Evolutionary conservation across 2,888 invertebrate species (phyloP).

Genomic region (Lymantria dispar): DNA sequence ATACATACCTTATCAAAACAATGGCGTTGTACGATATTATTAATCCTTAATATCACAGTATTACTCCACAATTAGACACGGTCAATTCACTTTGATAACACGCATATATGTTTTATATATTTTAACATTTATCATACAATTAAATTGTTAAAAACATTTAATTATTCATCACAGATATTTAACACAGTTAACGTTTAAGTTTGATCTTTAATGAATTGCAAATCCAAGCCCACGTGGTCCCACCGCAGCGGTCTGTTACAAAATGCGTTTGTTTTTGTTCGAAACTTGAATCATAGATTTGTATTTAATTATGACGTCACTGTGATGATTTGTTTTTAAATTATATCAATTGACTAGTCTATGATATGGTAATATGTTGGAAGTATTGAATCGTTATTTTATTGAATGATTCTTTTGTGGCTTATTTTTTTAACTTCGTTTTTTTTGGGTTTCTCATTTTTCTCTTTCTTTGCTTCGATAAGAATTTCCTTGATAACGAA

Average conservation of each 20-base stretch:
- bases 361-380: too few relatives aligned
- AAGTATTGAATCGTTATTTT: too few relatives aligned
- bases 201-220: slow-evolving; percentile 20
- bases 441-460: too few relatives aligned
- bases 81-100: not conserved
- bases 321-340: not conserved
- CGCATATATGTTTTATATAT: not conserved
- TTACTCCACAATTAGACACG: slow-evolving; percentile 2
- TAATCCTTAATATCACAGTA: not conserved
- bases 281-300: slow-evolving; percentile 1
- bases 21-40: not conserved
- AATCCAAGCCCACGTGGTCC: slow-evolving; percentile 19
- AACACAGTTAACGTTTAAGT: not conserved
- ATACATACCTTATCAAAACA: not conserved
- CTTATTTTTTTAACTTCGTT: too few relatives aligned
- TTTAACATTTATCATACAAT: not conserved
- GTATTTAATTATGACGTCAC: slow-evolving; percentile 1
- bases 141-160: not conserved
- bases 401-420: too few relatives aligned
- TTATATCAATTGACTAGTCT: not conserved
- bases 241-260: slow-evolving; percentile 7
- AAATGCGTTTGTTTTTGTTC: slow-evolving; percentile 12
- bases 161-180: slow-evolving; percentile 2
- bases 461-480: too few relatives aligned
- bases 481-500: too few relatives aligned